Base-by-base conservation (phyloP, 2,888 invertebrate species). In the Colletes collaris region DNA sequence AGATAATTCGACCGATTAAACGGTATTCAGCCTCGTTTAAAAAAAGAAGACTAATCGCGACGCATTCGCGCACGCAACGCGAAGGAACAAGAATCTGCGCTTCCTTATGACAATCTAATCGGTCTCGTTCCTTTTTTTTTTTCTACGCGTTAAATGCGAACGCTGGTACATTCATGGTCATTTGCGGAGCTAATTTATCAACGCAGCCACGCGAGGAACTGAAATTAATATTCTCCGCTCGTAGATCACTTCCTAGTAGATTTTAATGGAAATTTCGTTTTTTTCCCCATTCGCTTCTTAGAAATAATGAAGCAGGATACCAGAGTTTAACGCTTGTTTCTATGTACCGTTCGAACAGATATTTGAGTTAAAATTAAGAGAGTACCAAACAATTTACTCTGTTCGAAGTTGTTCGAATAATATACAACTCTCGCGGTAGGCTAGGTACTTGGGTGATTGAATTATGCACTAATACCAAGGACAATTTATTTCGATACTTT, bases 171-270 rank as follows among this genome's bases (percentile, higher is more conserved):
- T 72, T 76, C 76, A 62, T 67, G 76, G 73, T 71, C 79, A 79
- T 79, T 79, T 74, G 52, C 79, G 56, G 40, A 35, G 76, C 55
- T 81, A 81, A 81, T 81, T 84, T 78, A 83, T 83, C 78, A 69
- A 83, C 63, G 58, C 67, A 53, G 35, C 44, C 62, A 70, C 27
- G 65, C 69, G 72, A 82, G 76, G 35, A 58, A 67, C 37, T 58
- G 74, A 76, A 81, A 83, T 78, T 85, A 84, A 80, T 78, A 79
- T 77, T 76, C 79, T 44, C 63, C 4, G 70, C 73, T 63, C 76
- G 76, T 76, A 74, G 82, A 79, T 79, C 73, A 74, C 53, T 50
- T 6, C 49, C 66, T 40, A 63, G 50, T 63, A 62, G 46, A 71
- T 76, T 82, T 73, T 73, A 82, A 79, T 74, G 74, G 63, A 71